Conservation (phyloP, 2,888 invertebrate species). For the Callyntrura sp. region DNA sequence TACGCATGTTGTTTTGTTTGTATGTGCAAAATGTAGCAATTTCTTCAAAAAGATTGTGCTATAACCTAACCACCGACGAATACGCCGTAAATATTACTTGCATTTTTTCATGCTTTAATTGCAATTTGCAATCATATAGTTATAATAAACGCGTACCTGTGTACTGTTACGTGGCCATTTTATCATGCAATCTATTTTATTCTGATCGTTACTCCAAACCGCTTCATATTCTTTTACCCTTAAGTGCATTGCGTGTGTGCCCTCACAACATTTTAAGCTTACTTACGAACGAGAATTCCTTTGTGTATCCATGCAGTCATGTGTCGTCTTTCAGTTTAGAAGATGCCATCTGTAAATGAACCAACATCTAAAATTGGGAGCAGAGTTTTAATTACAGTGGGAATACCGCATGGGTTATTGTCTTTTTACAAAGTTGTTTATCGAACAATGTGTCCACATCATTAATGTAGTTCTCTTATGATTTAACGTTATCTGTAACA, state of each 20-base stretch:
- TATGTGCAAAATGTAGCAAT: neutral
- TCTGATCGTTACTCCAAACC: constrained; percentile 2
- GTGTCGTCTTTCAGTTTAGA: neutral
- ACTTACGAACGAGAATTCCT: too few species aligned
- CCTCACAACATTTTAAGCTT: too few species aligned
- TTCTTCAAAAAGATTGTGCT: neutral
- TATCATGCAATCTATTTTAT: constrained; percentile 49
- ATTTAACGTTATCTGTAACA: too few species aligned
- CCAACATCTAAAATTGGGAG: neutral
- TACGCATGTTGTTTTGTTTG: too few species aligned
- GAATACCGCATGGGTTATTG: neutral
- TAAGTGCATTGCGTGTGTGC: too few species aligned
- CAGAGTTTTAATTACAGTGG: constrained; percentile 24
- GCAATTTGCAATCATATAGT: constrained; percentile 17
- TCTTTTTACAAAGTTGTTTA: neutral
- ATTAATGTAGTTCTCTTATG: too few species aligned
- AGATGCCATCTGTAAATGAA: constrained; percentile 18
- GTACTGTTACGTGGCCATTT: constrained; percentile 25
- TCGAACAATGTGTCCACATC: constrained; percentile 15
- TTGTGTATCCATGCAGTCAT: neutral
- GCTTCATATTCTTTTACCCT: constrained; percentile 2
- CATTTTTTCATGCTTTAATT: constrained; percentile 57
- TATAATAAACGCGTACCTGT: neutral
- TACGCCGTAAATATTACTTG: neutral
- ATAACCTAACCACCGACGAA: neutral